Conservation (phyloP, 2,888 invertebrate species). For the Pimpla rufipes region DNA sequence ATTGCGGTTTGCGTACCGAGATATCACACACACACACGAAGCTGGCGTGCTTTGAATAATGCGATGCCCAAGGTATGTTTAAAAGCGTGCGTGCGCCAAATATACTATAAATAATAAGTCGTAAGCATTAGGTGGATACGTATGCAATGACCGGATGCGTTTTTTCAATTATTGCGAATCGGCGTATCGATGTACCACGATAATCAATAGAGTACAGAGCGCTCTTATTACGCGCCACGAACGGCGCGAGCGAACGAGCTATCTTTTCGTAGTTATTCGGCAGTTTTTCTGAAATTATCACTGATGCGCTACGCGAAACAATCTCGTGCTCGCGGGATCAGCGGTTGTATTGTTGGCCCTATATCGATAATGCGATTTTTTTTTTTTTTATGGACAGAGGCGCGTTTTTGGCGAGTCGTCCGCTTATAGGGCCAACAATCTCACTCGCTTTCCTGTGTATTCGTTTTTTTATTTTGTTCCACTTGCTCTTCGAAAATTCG, state of each 20-base stretch:
- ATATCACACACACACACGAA: conserved; percentile 74
- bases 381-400: too few species aligned
- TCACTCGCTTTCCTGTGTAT: not conserved
- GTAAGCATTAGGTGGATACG: conserved; percentile 42
- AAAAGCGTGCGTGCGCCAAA: conserved; percentile 78
- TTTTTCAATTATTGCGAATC: conserved; percentile 48
- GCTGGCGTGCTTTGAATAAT: conserved; percentile 82
- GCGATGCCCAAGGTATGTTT: conserved; percentile 82
- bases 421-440: too few species aligned
- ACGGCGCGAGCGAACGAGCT: conserved; percentile 45
- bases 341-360: not conserved
- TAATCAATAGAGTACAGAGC: conserved; percentile 25
- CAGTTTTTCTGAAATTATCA: conserved; percentile 17
- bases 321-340: not conserved
- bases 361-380: too few species aligned
- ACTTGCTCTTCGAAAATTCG: conserved; percentile 19
- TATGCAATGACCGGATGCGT: conserved; percentile 43
- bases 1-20: conserved; percentile 82
- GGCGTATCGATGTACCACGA: conserved; percentile 41
- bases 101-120: conserved; percentile 65
- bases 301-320: not conserved
- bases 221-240: conserved; percentile 46
- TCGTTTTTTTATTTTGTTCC: conserved; percentile 4
- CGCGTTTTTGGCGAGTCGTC: too few species aligned
- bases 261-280: conserved; percentile 43